Evolutionary conservation across 2,113 vertebrate genomes (phyloP).

Genomic region (Rhinoderma darwinii): DNA sequence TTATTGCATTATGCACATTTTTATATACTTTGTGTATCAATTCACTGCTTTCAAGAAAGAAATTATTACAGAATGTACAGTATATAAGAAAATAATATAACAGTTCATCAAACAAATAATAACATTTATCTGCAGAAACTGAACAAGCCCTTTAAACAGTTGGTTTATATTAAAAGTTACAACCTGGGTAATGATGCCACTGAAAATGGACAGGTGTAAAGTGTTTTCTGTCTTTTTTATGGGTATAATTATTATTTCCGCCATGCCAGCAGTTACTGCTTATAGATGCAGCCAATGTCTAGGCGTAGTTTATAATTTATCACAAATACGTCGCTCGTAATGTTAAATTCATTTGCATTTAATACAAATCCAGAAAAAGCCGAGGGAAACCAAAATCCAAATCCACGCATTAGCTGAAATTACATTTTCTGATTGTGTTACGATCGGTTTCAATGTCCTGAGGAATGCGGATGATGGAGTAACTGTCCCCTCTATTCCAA

Average conservation of each 20-base stretch:
- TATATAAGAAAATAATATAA: too few relatives aligned
- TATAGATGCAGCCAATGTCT: background rate
- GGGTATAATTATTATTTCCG: background rate
- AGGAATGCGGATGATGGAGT: background rate
- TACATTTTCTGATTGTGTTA: constrained; percentile 1
- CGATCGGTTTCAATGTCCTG: background rate
- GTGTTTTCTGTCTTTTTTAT: background rate
- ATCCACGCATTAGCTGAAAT: constrained; percentile 30
- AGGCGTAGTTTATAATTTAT: constrained; percentile 1
- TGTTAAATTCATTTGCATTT: background rate
- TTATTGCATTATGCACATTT: too few relatives aligned
- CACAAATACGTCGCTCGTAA: constrained; percentile 2
- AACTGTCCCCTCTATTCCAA: constrained; percentile 7
- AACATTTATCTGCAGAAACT: too few relatives aligned
- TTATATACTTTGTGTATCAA: too few relatives aligned
- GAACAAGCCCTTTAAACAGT: constrained; percentile 35
- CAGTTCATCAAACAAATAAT: too few relatives aligned
- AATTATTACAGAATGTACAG: too few relatives aligned
- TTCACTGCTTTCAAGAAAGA: too few relatives aligned
- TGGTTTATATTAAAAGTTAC: constrained; percentile 15
- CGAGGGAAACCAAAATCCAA: constrained; percentile 21
- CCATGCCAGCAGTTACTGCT: background rate
- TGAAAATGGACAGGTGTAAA: background rate
- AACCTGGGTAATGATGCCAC: background rate
- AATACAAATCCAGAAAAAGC: constrained; percentile 24